Evolutionary conservation across 1,140 invertebrate genomes (phyloP).

Genomic region (Pachypeltis micranthus): DNA sequence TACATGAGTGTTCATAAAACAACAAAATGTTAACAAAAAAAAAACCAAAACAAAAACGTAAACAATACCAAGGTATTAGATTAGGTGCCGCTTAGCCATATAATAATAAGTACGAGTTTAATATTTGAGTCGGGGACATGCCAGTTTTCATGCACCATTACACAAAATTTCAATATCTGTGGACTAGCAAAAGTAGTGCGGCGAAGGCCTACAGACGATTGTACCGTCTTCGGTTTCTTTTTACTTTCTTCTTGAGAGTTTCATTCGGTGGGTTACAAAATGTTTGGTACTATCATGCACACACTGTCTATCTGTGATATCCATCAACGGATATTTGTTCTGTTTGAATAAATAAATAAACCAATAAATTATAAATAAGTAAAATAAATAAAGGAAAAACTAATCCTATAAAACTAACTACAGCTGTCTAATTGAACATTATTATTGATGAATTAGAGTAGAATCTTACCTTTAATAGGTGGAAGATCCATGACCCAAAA

Average conservation of each 20-base stretch:
- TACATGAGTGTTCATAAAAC: conserved; percentile 16
- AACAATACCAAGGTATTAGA: conserved; percentile 10
- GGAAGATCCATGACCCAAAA: neutral
- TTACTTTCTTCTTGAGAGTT: conserved; percentile 1
- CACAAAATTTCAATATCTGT: conserved; percentile 18
- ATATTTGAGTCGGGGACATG: conserved; percentile 13
- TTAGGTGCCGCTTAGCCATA: conserved; percentile 11
- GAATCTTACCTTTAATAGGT: neutral
- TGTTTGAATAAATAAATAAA: neutral
- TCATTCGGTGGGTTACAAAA: conserved; percentile 11
- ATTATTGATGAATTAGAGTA: conserved; percentile 5
- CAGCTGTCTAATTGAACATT: conserved; percentile 6
- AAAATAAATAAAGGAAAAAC: neutral
- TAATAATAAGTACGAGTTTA: neutral
- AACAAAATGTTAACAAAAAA: too few relatives aligned
- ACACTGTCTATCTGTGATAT: conserved; percentile 13
- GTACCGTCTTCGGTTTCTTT: neutral
- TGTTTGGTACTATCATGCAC: conserved; percentile 14
- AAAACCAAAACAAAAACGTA: too few relatives aligned
- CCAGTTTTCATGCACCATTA: conserved; percentile 19
- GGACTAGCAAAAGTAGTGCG: conserved; percentile 16
- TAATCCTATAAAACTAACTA: conserved; percentile 9
- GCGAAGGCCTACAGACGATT: neutral
- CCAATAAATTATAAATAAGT: too few relatives aligned
- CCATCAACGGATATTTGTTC: neutral